Conservation (phyloP, 2,113 vertebrate genomes). For the Sylvietta virens region DNA sequence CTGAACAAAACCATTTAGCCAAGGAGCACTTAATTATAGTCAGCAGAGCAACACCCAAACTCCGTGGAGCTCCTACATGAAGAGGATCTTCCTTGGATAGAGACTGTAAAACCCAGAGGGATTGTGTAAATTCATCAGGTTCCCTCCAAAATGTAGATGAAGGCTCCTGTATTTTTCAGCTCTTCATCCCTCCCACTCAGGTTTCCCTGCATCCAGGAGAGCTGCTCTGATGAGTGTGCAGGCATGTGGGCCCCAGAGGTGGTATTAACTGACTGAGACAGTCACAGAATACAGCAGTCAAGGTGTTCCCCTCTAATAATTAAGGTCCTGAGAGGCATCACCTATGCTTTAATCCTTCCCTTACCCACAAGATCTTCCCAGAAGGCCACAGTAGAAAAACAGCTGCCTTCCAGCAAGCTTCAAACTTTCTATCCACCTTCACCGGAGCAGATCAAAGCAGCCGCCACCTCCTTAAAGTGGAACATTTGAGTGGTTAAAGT, state of each 20-base stretch:
- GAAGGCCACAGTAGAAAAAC: neutral
- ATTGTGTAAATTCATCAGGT: neutral
- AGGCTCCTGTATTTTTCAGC: neutral
- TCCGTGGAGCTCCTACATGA: neutral
- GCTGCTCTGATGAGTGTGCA: neutral
- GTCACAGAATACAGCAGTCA: neutral
- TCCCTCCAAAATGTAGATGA: neutral
- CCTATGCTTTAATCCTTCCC: neutral
- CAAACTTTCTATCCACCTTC: neutral
- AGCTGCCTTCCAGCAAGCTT: slow-evolving; percentile 14
- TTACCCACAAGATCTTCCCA: neutral
- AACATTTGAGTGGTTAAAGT: neutral
- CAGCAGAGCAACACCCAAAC: neutral
- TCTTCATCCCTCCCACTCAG: neutral
- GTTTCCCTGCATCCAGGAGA: neutral
- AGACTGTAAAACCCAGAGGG: neutral
- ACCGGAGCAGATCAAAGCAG: neutral
- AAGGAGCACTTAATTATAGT: slow-evolving; percentile 21
- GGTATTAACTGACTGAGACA: neutral
- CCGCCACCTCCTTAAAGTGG: neutral
- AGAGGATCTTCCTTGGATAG: neutral
- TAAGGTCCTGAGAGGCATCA: neutral
- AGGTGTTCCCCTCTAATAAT: neutral
- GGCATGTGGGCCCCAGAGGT: neutral
- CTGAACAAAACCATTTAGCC: neutral